phyloP scores from a whole-genome alignment of 2,888 invertebrate species.

The Pocota personata region DNA sequence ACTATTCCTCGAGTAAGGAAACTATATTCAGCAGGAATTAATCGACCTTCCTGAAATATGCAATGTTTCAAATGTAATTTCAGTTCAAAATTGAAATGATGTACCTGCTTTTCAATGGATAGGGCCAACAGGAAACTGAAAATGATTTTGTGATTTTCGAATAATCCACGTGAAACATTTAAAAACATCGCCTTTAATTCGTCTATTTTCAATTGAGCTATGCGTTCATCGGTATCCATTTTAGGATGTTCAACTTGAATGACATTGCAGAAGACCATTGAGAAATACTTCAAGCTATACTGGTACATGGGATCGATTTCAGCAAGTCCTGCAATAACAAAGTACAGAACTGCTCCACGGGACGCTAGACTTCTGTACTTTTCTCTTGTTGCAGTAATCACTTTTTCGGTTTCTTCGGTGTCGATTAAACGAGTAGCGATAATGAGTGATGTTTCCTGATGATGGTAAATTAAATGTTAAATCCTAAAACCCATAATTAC shows the following conservation, averaged over 20 bases:
- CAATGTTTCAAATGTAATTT: neutral
- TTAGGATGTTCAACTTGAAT: constrained; percentile 90
- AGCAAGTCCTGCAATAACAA: constrained; percentile 93
- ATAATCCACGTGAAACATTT: constrained; percentile 94
- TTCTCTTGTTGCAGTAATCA: constrained; percentile 92
- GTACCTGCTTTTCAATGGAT: constrained; percentile 87
- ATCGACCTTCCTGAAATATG: constrained; percentile 82
- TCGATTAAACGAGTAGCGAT: constrained; percentile 94
- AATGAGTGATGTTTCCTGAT: constrained; percentile 93
- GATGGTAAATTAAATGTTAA: neutral
- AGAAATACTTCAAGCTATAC: constrained; percentile 95
- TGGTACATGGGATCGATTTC: constrained; percentile 98
- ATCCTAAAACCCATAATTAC: too few species aligned
- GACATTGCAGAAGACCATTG: constrained; percentile 89
- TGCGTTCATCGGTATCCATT: constrained; percentile 86
- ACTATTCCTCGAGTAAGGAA: constrained; percentile 91
- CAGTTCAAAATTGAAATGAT: too few species aligned
- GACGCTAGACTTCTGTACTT: constrained; percentile 93
- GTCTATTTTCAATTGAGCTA: constrained; percentile 88
- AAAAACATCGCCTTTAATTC: constrained; percentile 92
- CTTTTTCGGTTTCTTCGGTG: constrained; percentile 93
- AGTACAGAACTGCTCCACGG: constrained; percentile 94
- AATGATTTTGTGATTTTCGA: constrained; percentile 95
- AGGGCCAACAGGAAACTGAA: constrained; percentile 93
- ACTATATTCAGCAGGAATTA: constrained; percentile 88